Evolutionary conservation across 2,113 vertebrate species (phyloP), one percentile per base, ranked within the genome.

Genomic region (Tragelaphus strepsiceros): DNA sequence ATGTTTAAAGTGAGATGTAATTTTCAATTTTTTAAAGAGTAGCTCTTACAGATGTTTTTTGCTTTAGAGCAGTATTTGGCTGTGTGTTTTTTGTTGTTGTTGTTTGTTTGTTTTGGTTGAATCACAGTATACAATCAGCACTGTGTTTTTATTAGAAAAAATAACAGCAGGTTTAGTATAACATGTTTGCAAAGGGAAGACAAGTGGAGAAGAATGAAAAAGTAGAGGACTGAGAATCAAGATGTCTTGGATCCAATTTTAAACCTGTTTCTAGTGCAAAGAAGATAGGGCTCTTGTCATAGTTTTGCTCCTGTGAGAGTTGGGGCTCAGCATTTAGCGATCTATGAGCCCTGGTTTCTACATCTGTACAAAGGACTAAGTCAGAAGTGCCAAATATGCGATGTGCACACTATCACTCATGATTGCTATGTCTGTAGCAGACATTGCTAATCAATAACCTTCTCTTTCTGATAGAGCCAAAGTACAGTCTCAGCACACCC

Each of bases 61-160:
- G 64, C n/a, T 92, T 84, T 88, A 62, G 2, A 43, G 49, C 30
- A 61, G 93, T 83, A 35, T 93, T 82, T 67, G 74, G 10, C 30
- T 94, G 6, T 32, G n/a, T n/a, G 28, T 59, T 49, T 30, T 61
- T 51, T 58, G 11, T 90, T 96, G 67, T 12, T 19, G 28, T n/a
- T 64, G 32, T 54, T 39, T 39, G 9, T 8, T 49, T 80, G 39
- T 39, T 84, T n/a, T 43, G 7, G 32, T 95, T 96, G 43, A 88
- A 67, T 92, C 93, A 35, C 10, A 56, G 92, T 51, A 46, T 91
- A 84, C 86, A 93, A 78, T 88, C 5, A 3, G 77, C 71, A 71
- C 35, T 67, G 19, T 30, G 58, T 77, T 93, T 96, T 96, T 89
- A 91, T 85, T 64, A 92, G 78, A 32, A 94, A 95, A 64, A 96